Base-by-base conservation (phyloP, 1,140 invertebrate species). In the Eriocheir sinensis region DNA sequence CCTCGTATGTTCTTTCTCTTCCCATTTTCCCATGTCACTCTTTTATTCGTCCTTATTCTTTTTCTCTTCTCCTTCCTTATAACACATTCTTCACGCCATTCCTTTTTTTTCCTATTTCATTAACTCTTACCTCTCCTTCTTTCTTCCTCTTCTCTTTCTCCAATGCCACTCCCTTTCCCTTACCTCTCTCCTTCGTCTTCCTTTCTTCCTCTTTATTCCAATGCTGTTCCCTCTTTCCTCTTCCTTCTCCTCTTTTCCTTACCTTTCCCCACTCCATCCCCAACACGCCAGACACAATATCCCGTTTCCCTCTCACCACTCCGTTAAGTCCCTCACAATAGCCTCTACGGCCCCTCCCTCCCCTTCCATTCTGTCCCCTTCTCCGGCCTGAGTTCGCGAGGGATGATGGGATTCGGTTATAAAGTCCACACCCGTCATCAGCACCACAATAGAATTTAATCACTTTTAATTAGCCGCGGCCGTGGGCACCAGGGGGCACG, bases 401-500 rank as follows among this genome's bases (percentile, higher is more conserved):
- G 48, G 89, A 92, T 83, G 80, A 41, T 21, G 41, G 91, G 81
- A 93, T 85, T 85, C 89, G 92, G 88, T 93, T 93, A 93, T 93
- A 72, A 85, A 93, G 53, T 93, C 92, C 85, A 88, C 92, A 89
- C 48, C 48, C 92, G 92, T 93, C 92, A 89, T 93, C 85, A 36
- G 38, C 44, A 30, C 36, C 92, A 93, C 92, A 93, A 93, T 93
- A 72, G 92, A 89, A 93, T 93, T 85, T 72, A 93, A 93, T 93
- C 92, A 88, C 89, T 93, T 93, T 88, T 93, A 88, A 93, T 93
- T 93, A 93, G 83, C 30, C 4, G 88, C 27, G 40, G 92, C 40
- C 41, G 92, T 79, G 85, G 83, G 40, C 30, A 83, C 44, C 15
- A 32, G 79, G 48, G 88, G 40, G 32, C 36, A 41, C 27, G 32